phyloP scores from a whole-genome alignment of 2,113 vertebrate genomes.

The Nipponia nippon region DNA sequence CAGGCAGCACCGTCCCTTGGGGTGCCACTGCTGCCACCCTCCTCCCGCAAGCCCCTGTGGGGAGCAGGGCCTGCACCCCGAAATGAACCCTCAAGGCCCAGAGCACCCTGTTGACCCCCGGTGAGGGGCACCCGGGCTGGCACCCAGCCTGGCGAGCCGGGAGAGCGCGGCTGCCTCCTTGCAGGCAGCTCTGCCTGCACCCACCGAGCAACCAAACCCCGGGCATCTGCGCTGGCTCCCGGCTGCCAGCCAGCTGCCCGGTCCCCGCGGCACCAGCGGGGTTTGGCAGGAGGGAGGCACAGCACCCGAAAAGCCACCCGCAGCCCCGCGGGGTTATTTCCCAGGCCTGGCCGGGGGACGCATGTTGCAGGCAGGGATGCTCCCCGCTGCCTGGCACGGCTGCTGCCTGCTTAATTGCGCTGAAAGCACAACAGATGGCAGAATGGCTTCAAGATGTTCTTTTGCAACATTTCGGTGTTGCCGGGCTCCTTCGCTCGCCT shows the following conservation, averaged over 20 bases:
- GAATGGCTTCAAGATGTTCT: constrained; percentile 47
- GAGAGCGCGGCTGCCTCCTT: background rate
- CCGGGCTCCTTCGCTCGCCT: background rate
- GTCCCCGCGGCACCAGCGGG: background rate
- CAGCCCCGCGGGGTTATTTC: background rate
- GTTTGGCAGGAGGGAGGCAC: background rate
- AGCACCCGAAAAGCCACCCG: background rate
- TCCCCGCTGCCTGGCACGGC: background rate
- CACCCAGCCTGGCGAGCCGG: fast-evolving
- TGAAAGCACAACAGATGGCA: constrained; percentile 59
- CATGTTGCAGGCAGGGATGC: background rate
- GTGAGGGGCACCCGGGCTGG: background rate
- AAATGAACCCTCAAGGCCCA: fast-evolving
- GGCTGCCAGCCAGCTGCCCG: background rate
- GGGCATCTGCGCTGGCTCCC: fast-evolving
- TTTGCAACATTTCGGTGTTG: background rate
- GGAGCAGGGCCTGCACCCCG: background rate
- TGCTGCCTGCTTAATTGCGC: constrained; percentile 53
- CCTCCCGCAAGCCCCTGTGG: background rate
- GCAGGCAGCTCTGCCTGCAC: background rate
- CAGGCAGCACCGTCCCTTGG: background rate
- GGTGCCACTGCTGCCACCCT: fast-evolving
- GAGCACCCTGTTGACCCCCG: fast-evolving
- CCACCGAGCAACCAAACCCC: background rate
- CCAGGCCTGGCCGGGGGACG: background rate